These are phyloP conservation scores for Neodiprion lecontei DNA, from an alignment of 1,140 invertebrate genomes.

Conservation along the genomic window DNA sequence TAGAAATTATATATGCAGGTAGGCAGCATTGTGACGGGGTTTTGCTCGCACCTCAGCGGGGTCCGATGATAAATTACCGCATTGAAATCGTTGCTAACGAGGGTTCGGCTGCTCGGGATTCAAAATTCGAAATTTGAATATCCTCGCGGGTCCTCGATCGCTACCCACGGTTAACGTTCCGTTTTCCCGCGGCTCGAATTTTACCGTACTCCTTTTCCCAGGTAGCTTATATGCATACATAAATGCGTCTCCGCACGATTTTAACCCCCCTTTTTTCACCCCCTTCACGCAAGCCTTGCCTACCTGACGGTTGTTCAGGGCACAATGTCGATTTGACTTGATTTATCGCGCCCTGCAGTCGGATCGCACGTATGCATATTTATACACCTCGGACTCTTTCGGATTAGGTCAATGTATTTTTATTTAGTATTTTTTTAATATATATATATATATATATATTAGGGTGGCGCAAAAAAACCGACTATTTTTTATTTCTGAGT, in stretches of 20 bases:
- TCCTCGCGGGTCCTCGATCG: constrained; percentile 32
- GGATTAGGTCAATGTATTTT: no score
- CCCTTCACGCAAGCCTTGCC: neutral
- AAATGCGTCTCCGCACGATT: neutral
- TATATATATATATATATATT: no score
- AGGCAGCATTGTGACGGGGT: constrained; percentile 42
- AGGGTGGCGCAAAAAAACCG: no score
- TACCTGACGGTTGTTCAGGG: neutral
- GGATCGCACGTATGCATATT: neutral
- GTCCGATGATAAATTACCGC: constrained; percentile 59
- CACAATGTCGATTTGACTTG: neutral
- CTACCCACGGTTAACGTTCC: neutral
- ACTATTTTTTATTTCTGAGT: no score
- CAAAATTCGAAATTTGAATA: constrained; percentile 54
- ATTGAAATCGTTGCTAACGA: constrained; percentile 53
- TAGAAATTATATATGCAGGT: constrained; percentile 54
- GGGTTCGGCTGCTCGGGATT: constrained; percentile 36
- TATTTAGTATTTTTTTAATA: no score
- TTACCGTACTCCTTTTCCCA: neutral
- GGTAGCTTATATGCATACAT: neutral
- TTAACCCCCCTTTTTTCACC: neutral
- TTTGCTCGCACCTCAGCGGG: constrained; percentile 45
- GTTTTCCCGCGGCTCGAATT: constrained; percentile 42
- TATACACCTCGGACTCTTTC: no score
- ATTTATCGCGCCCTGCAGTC: neutral